Evolutionary conservation across 2,888 invertebrate species (phyloP).

Genomic region (Torymus tubicola): DNA sequence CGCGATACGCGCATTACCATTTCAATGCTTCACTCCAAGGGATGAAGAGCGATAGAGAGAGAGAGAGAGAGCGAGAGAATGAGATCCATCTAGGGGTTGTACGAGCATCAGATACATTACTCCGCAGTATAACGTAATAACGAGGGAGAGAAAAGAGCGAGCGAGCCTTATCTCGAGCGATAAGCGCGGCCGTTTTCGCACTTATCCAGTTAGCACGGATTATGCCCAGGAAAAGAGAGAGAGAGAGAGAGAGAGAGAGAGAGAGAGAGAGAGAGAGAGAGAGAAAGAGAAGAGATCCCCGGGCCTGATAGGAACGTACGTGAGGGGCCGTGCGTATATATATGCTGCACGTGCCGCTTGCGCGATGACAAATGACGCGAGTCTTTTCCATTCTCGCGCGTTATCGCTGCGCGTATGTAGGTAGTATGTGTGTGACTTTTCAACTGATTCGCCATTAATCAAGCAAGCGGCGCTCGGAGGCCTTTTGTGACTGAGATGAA

Average conservation of each 20-base stretch:
- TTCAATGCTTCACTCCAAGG: slow-evolving; percentile 66
- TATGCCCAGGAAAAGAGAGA: no score
- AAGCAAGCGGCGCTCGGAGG: slow-evolving; percentile 5
- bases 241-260: not conserved
- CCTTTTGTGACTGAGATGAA: not conserved
- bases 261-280: slow-evolving; percentile 59
- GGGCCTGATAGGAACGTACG: slow-evolving; percentile 63
- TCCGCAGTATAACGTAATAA: slow-evolving; percentile 70
- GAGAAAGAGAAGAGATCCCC: slow-evolving; percentile 60
- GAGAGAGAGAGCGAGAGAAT: no score
- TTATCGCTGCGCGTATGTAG: not conserved
- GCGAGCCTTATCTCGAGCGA: slow-evolving; percentile 63
- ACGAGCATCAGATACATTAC: slow-evolving; percentile 11
- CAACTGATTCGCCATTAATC: slow-evolving; percentile 42
- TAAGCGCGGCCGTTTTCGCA: slow-evolving; percentile 62
- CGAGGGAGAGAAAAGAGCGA: slow-evolving; percentile 52
- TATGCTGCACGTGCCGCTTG: slow-evolving; percentile 61
- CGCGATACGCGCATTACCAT: slow-evolving; percentile 74
- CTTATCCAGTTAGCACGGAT: slow-evolving; percentile 65
- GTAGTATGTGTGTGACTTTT: slow-evolving; percentile 16
- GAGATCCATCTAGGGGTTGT: slow-evolving; percentile 14
- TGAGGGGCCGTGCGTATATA: slow-evolving; percentile 57
- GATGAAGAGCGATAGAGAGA: no score
- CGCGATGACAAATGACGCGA: slow-evolving; percentile 65
- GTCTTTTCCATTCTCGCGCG: not conserved